phyloP scores from a whole-genome alignment of 2,888 invertebrate species.

The Melinaea marsaeus region DNA sequence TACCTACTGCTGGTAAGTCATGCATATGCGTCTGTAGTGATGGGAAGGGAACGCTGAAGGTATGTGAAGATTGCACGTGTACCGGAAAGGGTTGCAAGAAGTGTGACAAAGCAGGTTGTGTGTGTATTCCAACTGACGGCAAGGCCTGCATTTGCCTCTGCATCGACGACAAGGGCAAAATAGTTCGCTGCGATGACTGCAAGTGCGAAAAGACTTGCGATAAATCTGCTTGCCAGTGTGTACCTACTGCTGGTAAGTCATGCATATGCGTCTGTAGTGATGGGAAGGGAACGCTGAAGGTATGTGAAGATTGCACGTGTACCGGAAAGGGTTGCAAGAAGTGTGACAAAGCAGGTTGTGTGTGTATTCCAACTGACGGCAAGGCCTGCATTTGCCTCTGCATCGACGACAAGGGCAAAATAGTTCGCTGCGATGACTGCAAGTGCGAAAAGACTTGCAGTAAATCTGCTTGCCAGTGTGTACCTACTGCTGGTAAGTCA shows the following conservation, averaged over 20 bases:
- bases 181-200: constrained; percentile 38
- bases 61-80: constrained; percentile 41
- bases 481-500: constrained; percentile 17
- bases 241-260: constrained; percentile 17
- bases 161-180: constrained; percentile 34
- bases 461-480: constrained; percentile 21
- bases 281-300: constrained; percentile 20
- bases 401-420: constrained; percentile 23
- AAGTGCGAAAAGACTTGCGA: constrained; percentile 28
- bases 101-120: constrained; percentile 41
- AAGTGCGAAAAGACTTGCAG: not conserved
- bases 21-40: constrained; percentile 36
- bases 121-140: constrained; percentile 37
- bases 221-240: constrained; percentile 26
- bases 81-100: constrained; percentile 17
- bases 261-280: constrained; percentile 27
- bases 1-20: constrained; percentile 33
- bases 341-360: constrained; percentile 2
- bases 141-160: constrained; percentile 40
- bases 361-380: constrained; percentile 32
- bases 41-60: constrained; percentile 31
- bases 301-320: constrained; percentile 25
- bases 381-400: constrained; percentile 30
- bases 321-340: not conserved
- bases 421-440: constrained; percentile 26